A percentile compares a stretch with the other conserved stretches of the same genome.
Conservation (phyloP, 1,140 invertebrate genomes). For the Charaxes varanes region DNA sequence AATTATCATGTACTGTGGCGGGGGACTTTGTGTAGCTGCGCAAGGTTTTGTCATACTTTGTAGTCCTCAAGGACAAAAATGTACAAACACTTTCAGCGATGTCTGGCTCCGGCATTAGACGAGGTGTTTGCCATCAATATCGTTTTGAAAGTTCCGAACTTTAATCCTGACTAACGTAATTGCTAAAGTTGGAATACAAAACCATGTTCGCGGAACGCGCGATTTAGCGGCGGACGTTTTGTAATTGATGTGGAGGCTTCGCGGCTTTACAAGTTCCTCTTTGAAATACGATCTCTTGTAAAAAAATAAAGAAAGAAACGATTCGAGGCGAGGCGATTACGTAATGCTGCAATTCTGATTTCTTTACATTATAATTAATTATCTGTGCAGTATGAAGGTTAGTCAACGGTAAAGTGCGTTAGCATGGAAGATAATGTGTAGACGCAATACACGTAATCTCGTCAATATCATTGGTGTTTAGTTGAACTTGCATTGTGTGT, state of each 20-base stretch:
- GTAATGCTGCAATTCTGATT: too few species aligned
- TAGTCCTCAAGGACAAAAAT: background rate
- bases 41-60: background rate
- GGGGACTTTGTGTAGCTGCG: too few species aligned
- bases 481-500: too few species aligned
- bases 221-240: slow-evolving; percentile 56
- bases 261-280: slow-evolving; percentile 13
- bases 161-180: slow-evolving; percentile 66
- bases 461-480: too few species aligned
- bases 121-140: slow-evolving; percentile 40
- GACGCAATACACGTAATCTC: too few species aligned
- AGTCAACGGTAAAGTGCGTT: too few species aligned
- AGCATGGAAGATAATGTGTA: too few species aligned
- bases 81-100: background rate
- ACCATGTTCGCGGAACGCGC: slow-evolving; percentile 48
- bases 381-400: too few species aligned
- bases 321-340: too few species aligned
- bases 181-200: slow-evolving; percentile 64
- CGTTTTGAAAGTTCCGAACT: slow-evolving; percentile 60
- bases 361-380: too few species aligned
- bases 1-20: too few species aligned
- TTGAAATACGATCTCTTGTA: slow-evolving; percentile 11
- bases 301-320: too few species aligned
- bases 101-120: slow-evolving; percentile 9
- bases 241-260: slow-evolving; percentile 48